Base-by-base conservation (phyloP, 2,113 vertebrate species). In the cattle (Bos taurus) region DNA sequence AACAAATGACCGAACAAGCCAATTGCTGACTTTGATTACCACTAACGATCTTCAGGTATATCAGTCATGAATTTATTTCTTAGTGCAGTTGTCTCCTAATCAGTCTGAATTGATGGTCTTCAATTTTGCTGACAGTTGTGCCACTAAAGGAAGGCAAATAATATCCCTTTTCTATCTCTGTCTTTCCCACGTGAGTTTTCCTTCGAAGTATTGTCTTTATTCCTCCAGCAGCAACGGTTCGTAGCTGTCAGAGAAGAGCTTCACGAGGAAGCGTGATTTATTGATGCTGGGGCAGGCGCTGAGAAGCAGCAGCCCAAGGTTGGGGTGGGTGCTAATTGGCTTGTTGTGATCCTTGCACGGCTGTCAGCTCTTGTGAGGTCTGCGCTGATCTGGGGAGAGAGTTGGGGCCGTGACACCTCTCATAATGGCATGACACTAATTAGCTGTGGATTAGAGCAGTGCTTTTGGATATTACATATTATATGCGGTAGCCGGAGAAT, bases 401-500 rank as follows among this genome's bases (percentile, higher is more conserved):
- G 64, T 85, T 59, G 62, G 90, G 96, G 96, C 91, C 67, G 0
- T 94, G 98, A 96, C 95, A 98, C 60, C 57, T 94, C 95, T 98
- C 96, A 59, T 96, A 93, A 96, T 0, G 28, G 54, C 60, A 26
- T 91, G 97, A 96, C 90, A 94, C 92, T 98, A 97, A 98, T 98
- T 98, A 98, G 95, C 92, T 96, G 78, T 97, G 94, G 98, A 97
- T 97, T 95, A 96, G 85, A 95, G 88, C 71, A 48, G n/a, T 0
- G 0, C 90, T 96, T 98, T 98, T 95, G 94, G 81, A 96, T 98
- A 97, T 97, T 96, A 96, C 85, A 91, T 94, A 93, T 96, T 97
- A 92, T 59, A 94, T 50, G 57, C 91, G 85, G 93, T 92, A 91
- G 94, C 67, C 17, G 21, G 94, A 97, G 94, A 97, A 96, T 98